Base-by-base conservation (phyloP, 2,113 vertebrate genomes). In the Alouatta palliata region DNA sequence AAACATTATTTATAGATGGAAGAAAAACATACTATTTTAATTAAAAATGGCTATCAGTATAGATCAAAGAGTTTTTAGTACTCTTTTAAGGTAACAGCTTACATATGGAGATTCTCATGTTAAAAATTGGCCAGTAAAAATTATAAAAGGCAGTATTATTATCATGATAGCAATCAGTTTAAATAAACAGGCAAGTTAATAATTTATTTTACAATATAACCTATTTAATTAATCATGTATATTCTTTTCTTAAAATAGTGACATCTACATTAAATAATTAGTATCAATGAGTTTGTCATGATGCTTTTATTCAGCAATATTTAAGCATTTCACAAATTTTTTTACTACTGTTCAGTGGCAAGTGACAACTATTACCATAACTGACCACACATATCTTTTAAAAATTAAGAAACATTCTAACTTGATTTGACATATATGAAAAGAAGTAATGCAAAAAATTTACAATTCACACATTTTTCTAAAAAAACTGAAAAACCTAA, bases 11-110 rank as follows among this genome's bases (percentile, higher is more conserved):
- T 97, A 98, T 45, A 97, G 20, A 93, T 12, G 94, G 75, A 96
- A 98, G 97, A 92, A 95, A 96, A 97, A 92, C 8, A 96, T 19
- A 91, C 6, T 97, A 97, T 97, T 98, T 97, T 98, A 92, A 97
- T 80, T 77, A 89, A 1, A 97, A 95, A 96, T 95, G 52, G 23
- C 43, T 94, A 94, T 23, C 73, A 17, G 16, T 86, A 14, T 54
- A 70, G 37, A 25, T 95, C 25, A 76, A 97, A 92, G 95, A 37
- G 21, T 73, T 86, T 91, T 90, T 84, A 20, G 25, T 66, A 83
- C 32, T 95, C 77, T 88, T 81, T 97, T 52, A 79, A 91, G 91
- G 86, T 25, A 97, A 79, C 5, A 45, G 73, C 64, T 19, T 82
- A 52, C 12, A 83, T 70, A 9, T 9, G 75, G 43, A 96, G 32